Conservation (phyloP, 2,113 vertebrate species). For the Leucopternis melanops region DNA sequence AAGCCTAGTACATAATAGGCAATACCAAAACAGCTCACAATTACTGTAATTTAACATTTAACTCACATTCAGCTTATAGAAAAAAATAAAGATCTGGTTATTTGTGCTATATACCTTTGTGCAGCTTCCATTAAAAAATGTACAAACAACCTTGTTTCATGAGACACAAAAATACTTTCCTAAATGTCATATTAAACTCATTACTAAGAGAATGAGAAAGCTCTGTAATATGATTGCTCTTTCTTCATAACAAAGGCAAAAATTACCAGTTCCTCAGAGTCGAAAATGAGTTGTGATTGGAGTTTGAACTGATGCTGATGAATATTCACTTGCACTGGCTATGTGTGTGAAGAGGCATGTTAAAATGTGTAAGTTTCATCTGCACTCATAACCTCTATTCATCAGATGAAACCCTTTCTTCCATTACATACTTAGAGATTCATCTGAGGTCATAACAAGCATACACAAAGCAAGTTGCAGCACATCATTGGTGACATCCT, state of each 20-base stretch:
- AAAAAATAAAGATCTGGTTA: slow-evolving; percentile 8
- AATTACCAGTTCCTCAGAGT: slow-evolving; percentile 46
- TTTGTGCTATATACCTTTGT: slow-evolving; percentile 19
- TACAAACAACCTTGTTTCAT: slow-evolving; percentile 61
- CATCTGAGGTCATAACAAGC: not conserved
- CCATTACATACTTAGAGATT: not conserved
- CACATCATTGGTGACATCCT: not conserved
- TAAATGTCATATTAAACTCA: slow-evolving; percentile 59
- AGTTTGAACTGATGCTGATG: slow-evolving; percentile 47
- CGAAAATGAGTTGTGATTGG: slow-evolving; percentile 62
- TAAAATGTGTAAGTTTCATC: not conserved
- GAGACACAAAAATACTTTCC: slow-evolving; percentile 46
- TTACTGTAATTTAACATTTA: slow-evolving; percentile 74
- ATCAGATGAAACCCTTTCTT: not conserved
- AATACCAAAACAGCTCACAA: slow-evolving; percentile 60
- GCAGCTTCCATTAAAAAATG: slow-evolving; percentile 43
- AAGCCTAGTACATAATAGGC: slow-evolving; percentile 39
- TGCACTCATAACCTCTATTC: not conserved
- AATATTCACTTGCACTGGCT: slow-evolving; percentile 47
- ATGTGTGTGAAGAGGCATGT: not conserved
- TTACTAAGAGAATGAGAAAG: slow-evolving; percentile 54
- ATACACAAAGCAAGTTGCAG: not conserved
- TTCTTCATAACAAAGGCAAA: slow-evolving; percentile 64
- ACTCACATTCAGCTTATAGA: slow-evolving; percentile 55
- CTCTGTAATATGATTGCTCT: slow-evolving; percentile 64